phyloP scores from a whole-genome alignment of 2,888 invertebrate species.

The Nyleta sp. region DNA sequence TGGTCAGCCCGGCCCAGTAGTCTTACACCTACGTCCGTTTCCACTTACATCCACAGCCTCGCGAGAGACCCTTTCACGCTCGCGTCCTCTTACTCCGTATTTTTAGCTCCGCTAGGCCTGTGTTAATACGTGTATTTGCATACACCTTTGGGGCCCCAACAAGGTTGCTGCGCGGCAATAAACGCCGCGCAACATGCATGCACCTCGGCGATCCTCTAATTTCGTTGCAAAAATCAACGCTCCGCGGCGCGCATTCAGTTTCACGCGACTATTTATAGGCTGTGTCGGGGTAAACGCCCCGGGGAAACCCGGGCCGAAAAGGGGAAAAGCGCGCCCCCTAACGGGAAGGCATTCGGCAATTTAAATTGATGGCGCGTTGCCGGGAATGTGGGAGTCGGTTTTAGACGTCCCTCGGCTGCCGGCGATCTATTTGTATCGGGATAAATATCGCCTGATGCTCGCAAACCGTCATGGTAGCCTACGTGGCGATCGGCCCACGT shows the following conservation, averaged over 20 bases:
- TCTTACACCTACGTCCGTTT: constrained; percentile 61
- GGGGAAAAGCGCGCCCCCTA: background rate
- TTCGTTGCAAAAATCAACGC: constrained; percentile 24
- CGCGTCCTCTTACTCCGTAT: constrained; percentile 57
- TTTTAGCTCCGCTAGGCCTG: constrained; percentile 51
- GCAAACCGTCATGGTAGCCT: constrained; percentile 21
- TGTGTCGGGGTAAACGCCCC: constrained; percentile 25
- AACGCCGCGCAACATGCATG: constrained; percentile 43
- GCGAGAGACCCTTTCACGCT: constrained; percentile 53
- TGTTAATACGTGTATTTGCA: constrained; percentile 61
- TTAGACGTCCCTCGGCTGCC: background rate
- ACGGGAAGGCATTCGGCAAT: background rate
- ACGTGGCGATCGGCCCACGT: constrained; percentile 37
- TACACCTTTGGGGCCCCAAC: constrained; percentile 48
- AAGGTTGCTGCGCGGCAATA: constrained; percentile 57
- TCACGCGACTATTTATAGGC: constrained; percentile 31
- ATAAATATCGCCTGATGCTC: background rate
- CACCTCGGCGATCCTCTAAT: constrained; percentile 44
- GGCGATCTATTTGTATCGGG: constrained; percentile 15
- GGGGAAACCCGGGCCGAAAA: constrained; percentile 17
- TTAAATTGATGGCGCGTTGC: constrained; percentile 5
- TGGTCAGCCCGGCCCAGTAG: constrained; percentile 68
- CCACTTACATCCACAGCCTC: constrained; percentile 51
- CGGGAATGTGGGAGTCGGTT: background rate
- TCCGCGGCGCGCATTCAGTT: constrained; percentile 18